A percentile compares a stretch with the other conserved stretches of the same genome.
Conservation (phyloP, 2,113 vertebrate species). For the Hucho hucho region DNA sequence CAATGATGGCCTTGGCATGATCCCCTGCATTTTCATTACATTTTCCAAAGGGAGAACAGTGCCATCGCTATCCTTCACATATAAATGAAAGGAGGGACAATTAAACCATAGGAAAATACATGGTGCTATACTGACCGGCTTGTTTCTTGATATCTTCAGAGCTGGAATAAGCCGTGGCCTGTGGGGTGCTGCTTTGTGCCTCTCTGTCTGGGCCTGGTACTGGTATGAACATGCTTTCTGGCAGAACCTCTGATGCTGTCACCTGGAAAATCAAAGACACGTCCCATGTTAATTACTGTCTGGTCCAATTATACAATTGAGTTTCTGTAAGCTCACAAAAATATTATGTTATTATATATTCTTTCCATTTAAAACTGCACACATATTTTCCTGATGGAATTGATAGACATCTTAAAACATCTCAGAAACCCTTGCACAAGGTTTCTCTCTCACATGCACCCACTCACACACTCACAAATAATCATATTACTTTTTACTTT, state of each 20-base stretch:
- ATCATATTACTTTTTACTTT: constrained; percentile 81
- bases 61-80: background rate
- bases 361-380: background rate
- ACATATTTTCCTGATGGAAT: background rate
- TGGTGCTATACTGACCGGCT: constrained; percentile 78
- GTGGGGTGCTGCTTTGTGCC: constrained; percentile 60
- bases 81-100: background rate
- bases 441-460: background rate
- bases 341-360: background rate
- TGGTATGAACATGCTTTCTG: constrained; percentile 95
- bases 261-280: constrained; percentile 77
- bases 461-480: constrained; percentile 69
- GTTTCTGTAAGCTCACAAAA: background rate
- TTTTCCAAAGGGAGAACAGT: constrained; percentile 6
- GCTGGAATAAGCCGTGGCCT: constrained; percentile 66
- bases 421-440: background rate
- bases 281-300: constrained; percentile 33
- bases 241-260: constrained; percentile 92
- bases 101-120: background rate
- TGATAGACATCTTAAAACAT: background rate
- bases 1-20: constrained; percentile 11
- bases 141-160: constrained; percentile 84
- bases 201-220: constrained; percentile 84
- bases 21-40: background rate
- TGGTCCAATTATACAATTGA: background rate